Conservation (phyloP, 2,113 vertebrate species). For the Sterna hirundo region DNA sequence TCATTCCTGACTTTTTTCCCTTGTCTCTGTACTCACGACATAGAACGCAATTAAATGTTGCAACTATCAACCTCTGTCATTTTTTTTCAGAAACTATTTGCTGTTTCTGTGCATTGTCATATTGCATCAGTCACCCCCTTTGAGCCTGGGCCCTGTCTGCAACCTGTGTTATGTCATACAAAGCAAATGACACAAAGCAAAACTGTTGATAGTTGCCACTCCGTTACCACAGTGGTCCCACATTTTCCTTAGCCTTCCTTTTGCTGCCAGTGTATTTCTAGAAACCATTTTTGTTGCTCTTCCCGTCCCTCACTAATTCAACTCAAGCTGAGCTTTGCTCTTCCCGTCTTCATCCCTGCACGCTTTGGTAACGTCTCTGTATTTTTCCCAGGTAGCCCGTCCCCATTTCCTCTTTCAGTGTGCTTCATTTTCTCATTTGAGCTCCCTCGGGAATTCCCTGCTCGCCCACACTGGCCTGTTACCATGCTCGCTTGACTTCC, state of each 20-base stretch:
- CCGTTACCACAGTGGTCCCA: background rate
- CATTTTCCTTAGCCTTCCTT: background rate
- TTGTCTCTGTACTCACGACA: background rate
- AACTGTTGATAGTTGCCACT: background rate
- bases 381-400: background rate
- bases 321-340: background rate
- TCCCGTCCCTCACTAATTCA: background rate
- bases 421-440: background rate
- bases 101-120: background rate
- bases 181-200: background rate
- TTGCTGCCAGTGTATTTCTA: background rate
- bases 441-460: background rate
- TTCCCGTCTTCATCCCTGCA: background rate
- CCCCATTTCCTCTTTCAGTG: background rate
- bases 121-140: background rate
- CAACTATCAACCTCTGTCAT: background rate
- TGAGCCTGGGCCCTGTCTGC: background rate
- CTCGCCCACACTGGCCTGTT: background rate
- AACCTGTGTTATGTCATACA: background rate
- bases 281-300: background rate
- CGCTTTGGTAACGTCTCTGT: background rate
- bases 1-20: background rate
- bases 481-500: background rate
- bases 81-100: slow-evolving; percentile 37
- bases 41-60: background rate